Base-by-base conservation (phyloP, 2,888 invertebrate species). In the Trissoscelio sp. region DNA sequence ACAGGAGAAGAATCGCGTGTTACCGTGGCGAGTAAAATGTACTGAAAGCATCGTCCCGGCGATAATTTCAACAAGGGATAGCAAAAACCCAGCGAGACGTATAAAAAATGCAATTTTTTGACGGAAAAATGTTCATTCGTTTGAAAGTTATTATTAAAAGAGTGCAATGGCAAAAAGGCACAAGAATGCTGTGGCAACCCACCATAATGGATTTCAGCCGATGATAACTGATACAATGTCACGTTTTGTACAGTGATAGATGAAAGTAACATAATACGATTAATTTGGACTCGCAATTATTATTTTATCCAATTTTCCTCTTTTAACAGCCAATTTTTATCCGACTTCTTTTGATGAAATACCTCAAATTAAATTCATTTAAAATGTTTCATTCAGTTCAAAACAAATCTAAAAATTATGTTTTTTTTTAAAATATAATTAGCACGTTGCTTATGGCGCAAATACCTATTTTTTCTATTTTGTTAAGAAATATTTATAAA, bases 21-120 rank as follows among this genome's bases (percentile, higher is more conserved):
- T 53, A 39, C 42, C 57, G 57, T 22, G 58, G 18, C 51, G 39
- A 72, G 24, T n/a, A 46, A 72, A 72, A 51, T 58, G 60, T 18
- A 39, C 44, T 39, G 70, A 60, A 72, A 72, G 39, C 53, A 53
- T 14, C 16, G 48, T 31, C 11, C 11, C 22, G 22, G 18, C 37
- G 55, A 53, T 28, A 28, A 55, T 42, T 55, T 14, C 18, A 12
- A 53, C 37, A 20, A 66, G 51, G 22, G 42, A 34, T 44, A 7
- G 48, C 46, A 48, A 39, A 48, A 39, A 48, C 11, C 16, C 48
- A 22, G n/a, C 70, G 58, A 46, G 44, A 37, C 20, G 55, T 12
- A 20, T 31, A 57, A 69, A 66, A 70, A 53, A 28, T 42, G 46
- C 57, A 12, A 58, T 58, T 58, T 69, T 58, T 46, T 18, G 11